These are phyloP conservation scores for Hydriomena furcata DNA, from an alignment of 2,888 invertebrate genomes.

Conservation along the genomic window DNA sequence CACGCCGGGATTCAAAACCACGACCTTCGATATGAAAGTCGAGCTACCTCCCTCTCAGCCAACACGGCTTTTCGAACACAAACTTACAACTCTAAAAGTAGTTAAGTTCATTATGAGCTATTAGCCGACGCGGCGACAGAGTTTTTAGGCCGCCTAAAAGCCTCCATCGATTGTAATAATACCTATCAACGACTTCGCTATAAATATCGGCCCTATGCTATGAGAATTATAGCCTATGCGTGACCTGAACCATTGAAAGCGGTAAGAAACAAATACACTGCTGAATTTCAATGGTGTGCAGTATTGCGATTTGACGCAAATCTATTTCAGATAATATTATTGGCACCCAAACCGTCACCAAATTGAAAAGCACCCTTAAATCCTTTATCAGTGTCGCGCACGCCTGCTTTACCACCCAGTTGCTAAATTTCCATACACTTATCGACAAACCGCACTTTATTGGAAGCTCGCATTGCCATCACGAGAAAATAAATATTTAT, in stretches of 20 bases:
- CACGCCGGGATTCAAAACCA: no score
- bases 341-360: slow-evolving; percentile 48
- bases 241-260: slow-evolving; percentile 30
- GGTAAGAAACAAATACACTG: slow-evolving; percentile 21
- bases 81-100: no score
- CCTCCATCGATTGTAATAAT: no score
- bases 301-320: slow-evolving; percentile 32
- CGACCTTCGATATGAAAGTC: no score
- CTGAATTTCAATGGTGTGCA: slow-evolving; percentile 31
- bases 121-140: no score
- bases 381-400: slow-evolving; percentile 65
- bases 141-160: no score
- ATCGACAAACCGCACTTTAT: slow-evolving; percentile 56
- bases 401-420: slow-evolving; percentile 52
- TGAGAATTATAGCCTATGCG: slow-evolving; percentile 31
- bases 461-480: slow-evolving; percentile 47
- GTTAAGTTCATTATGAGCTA: no score
- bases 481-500: slow-evolving; percentile 52
- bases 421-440: slow-evolving; percentile 65
- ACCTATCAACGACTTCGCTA: neutral
- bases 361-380: slow-evolving; percentile 67
- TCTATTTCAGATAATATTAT: slow-evolving; percentile 53
- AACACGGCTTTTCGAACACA: no score
- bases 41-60: no score
- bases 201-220: slow-evolving; percentile 17